These are phyloP conservation scores for Calidris pygmaea DNA, from an alignment of 2,113 vertebrate genomes.

Conservation along the genomic window DNA sequence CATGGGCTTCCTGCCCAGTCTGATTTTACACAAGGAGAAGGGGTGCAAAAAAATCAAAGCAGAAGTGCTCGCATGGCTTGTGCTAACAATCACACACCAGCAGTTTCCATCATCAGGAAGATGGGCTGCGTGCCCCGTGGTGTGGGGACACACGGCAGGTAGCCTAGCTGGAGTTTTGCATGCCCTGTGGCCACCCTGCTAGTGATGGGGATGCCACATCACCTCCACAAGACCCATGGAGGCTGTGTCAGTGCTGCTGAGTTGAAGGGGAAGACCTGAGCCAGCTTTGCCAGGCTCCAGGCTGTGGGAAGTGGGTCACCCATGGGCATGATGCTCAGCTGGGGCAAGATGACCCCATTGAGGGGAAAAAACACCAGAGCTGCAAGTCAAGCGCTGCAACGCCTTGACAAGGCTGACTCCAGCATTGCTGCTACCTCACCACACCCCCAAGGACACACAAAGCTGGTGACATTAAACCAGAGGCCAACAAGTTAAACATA, in stretches of 20 bases:
- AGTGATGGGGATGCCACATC: rapidly evolving
- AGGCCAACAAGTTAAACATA: neutral
- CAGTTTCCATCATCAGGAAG: neutral
- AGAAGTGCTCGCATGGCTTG: neutral
- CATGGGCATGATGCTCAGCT: neutral
- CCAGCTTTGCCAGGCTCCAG: neutral
- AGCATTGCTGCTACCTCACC: neutral
- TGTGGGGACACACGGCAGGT: neutral
- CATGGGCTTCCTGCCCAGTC: neutral
- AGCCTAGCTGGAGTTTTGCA: neutral
- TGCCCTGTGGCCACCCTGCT: neutral
- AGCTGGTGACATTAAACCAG: neutral
- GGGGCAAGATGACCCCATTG: neutral
- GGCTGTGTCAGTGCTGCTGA: neutral
- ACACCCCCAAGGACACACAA: neutral
- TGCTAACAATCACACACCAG: neutral
- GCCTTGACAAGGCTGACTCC: neutral
- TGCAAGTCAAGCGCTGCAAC: neutral
- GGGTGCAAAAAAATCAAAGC: neutral
- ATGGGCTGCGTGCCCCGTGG: rapidly evolving
- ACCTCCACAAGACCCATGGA: neutral
- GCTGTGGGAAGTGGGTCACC: neutral
- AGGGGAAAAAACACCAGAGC: neutral
- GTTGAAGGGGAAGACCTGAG: neutral
- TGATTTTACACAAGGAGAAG: neutral